Base-by-base conservation (phyloP, 2,113 vertebrate species). In the Solea solea region DNA sequence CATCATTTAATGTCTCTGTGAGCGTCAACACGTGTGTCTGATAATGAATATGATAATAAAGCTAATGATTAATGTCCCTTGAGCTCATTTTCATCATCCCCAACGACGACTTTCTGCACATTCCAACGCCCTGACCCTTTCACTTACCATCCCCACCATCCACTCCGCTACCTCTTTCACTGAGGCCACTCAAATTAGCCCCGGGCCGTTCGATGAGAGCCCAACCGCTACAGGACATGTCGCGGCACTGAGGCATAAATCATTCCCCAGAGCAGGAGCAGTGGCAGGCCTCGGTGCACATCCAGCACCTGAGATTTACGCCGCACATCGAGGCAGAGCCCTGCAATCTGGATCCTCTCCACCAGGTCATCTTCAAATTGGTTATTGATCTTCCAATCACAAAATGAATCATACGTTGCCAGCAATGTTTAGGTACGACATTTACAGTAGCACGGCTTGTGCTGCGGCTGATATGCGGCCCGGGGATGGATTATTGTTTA, bases 361-460 rank as follows among this genome's bases (percentile, higher is more conserved):
- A 74, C 83, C 75, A 56, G 86, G 86, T 92, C 82, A 85, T 90
- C 88, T 81, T 77, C 80, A 91, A 93, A 94, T 94, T 92, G 92
- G 90, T 92, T 94, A 93, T 94, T 91, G 93, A 94, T 93, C 91
- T 79, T 76, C 83, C 72, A 79, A 90, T 91, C 79, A 52, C 65
- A 86, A 88, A 91, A 93, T 91, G 89, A 91, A 90, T 92, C 89
- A 92, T 84, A 82, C 13, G 77, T 83, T 81, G 84, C 84, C 78
- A 78, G 25, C 74, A 28, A 68, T 87, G 86, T 87, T 88, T 87
- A 78, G 83, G 74, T 60, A 34, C 65, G 52, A 49, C 53, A 51
- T 89, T 88, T 89, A 90, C 86, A 88, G 88, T 89, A 79, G 55
- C 34, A 49, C 0, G 5, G 63, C 76, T 72, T 11, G 53, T 41